Conservation (phyloP, 2,797 vertebrate genomes). For the Sibirionetta formosa region DNA sequence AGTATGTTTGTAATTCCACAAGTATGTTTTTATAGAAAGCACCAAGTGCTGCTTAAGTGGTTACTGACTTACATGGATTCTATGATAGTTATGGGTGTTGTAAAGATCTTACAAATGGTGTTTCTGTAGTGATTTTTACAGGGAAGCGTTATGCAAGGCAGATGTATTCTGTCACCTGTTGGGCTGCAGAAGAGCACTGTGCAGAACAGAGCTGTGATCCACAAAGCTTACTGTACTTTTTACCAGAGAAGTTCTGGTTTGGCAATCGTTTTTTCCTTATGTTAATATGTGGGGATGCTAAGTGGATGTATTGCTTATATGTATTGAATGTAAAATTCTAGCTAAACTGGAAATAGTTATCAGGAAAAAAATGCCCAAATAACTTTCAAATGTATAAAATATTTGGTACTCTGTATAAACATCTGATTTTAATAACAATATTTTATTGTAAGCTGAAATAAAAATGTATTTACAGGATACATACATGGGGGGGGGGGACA, state of each 20-base stretch:
- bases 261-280: not conserved
- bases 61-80: not conserved
- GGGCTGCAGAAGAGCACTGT: not conserved
- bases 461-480: conserved; percentile 72
- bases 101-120: not conserved
- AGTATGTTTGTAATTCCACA: conserved; percentile 4
- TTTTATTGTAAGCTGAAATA: conserved; percentile 57
- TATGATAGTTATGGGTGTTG: not conserved
- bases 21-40: conserved; percentile 6
- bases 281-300: not conserved
- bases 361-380: not conserved
- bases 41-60: conserved; percentile 11
- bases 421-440: conserved; percentile 70
- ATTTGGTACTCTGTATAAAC: not conserved
- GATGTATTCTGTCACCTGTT: conserved; percentile 54
- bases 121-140: conserved; percentile 31
- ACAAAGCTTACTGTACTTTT: not conserved
- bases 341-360: not conserved
- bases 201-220: not conserved
- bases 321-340: not conserved
- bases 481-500: too few relatives aligned
- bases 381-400: not conserved
- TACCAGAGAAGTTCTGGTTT: not conserved
- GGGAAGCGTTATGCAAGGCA: not conserved
- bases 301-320: not conserved